Conservation (phyloP, 2,797 vertebrate genomes). For the Clamator glandarius region DNA sequence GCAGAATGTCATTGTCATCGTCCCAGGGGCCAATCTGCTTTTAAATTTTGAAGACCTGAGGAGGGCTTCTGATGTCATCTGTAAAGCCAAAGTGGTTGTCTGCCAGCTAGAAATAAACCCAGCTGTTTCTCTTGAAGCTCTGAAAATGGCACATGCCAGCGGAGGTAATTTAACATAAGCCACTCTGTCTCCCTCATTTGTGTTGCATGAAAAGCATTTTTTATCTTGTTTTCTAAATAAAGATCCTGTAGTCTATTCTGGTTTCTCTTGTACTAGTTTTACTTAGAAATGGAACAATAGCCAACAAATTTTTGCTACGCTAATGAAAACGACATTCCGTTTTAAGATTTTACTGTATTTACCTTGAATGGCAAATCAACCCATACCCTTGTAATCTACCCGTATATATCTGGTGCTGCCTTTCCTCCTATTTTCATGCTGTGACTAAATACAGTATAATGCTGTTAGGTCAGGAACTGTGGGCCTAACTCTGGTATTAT, state of each 20-base stretch:
- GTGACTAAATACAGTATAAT: neutral
- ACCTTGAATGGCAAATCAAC: neutral
- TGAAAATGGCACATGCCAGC: constrained; percentile 85
- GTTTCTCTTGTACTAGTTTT: neutral
- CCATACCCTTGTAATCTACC: neutral
- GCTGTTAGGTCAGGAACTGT: neutral
- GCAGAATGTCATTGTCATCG: constrained; percentile 95
- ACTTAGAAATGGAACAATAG: constrained; percentile 39
- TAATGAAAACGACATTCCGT: neutral
- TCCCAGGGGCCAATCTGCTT: constrained; percentile 94
- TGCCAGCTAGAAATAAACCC: constrained; percentile 94
- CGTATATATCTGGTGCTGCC: neutral
- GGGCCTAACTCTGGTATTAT: neutral
- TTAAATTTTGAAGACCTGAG: constrained; percentile 85
- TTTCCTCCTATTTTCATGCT: neutral
- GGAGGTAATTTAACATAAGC: constrained; percentile 83
- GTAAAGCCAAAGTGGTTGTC: constrained; percentile 86
- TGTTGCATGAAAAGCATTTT: constrained; percentile 20
- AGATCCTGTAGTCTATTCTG: neutral
- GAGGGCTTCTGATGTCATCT: constrained; percentile 79
- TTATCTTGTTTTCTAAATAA: neutral
- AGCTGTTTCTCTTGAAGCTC: constrained; percentile 85
- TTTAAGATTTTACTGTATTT: neutral
- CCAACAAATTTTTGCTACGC: neutral
- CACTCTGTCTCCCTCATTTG: constrained; percentile 29